Evolutionary conservation across 2,888 invertebrate genomes (phyloP).

Genomic region (Perizoma affinitatum): DNA sequence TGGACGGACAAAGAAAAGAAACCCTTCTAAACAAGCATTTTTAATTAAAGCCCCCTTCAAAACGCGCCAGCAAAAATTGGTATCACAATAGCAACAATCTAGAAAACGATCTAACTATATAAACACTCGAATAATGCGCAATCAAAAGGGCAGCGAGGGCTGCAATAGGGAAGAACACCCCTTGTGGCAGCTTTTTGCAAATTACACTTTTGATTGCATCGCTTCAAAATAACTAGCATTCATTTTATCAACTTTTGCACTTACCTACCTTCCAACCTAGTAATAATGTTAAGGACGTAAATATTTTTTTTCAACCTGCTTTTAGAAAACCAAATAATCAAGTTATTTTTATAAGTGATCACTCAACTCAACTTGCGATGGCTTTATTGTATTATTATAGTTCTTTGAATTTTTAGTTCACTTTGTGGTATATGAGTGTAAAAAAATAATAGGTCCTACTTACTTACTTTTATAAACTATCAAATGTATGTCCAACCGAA

Average conservation of each 20-base stretch:
- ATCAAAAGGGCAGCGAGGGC: constrained; percentile 81
- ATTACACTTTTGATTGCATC: constrained; percentile 73
- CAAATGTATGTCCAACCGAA: no score
- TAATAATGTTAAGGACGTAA: no score
- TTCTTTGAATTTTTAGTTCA: no score
- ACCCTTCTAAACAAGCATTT: constrained; percentile 70
- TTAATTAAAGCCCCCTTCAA: constrained; percentile 79
- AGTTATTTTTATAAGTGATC: no score
- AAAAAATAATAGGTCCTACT: no score
- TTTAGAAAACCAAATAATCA: no score
- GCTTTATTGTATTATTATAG: no score
- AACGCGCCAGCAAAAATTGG: constrained; percentile 71
- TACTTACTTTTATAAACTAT: no score
- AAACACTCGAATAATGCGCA: constrained; percentile 82
- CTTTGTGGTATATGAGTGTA: no score
- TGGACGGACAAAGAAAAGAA: constrained; percentile 50
- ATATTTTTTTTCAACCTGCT: no score
- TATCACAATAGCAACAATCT: constrained; percentile 82
- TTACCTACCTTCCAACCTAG: no score
- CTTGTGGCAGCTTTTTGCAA: constrained; percentile 53
- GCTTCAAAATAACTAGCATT: constrained; percentile 39
- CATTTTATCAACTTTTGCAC: constrained; percentile 10
- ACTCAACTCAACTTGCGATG: no score
- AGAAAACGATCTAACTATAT: constrained; percentile 83
- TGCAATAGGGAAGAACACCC: constrained; percentile 45